These are phyloP conservation scores for Zaprionus bogoriensis DNA, from an alignment of 2,888 invertebrate genomes.

Conservation along the genomic window DNA sequence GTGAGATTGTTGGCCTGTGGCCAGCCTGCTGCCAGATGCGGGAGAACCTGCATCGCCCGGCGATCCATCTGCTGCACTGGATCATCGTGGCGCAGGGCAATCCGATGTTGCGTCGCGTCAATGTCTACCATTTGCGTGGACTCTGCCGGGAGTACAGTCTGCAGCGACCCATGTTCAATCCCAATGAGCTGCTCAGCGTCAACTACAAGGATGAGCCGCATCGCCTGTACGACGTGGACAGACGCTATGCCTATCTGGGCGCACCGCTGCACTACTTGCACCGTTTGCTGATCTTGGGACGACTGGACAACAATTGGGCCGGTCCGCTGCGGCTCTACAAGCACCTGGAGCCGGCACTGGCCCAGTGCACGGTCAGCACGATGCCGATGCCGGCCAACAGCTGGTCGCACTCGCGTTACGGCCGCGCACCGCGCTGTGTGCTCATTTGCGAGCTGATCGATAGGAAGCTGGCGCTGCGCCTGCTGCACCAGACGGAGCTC, in stretches of 20 bases:
- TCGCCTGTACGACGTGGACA: no score
- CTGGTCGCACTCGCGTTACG: constrained; percentile 24
- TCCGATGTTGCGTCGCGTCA: constrained; percentile 22
- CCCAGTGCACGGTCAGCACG: constrained; percentile 1
- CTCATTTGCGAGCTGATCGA: constrained; percentile 23
- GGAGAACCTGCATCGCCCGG: neutral
- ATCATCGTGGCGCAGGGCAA: constrained; percentile 25
- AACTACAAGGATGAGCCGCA: constrained; percentile 2
- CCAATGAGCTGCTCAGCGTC: constrained; percentile 24
- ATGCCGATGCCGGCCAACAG: neutral
- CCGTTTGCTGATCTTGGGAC: constrained; percentile 29
- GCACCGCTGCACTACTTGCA: constrained; percentile 23
- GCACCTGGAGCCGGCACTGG: constrained; percentile 10
- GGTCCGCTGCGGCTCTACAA: constrained; percentile 15
- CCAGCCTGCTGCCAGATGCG: constrained; percentile 27
- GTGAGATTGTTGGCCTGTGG: constrained; percentile 21
- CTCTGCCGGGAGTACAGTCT: constrained; percentile 21
- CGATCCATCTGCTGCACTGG: constrained; percentile 36
- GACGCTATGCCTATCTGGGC: constrained; percentile 26
- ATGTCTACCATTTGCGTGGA: neutral
- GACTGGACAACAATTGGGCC: constrained; percentile 12
- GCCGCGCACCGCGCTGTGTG: constrained; percentile 14
- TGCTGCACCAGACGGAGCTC: neutral
- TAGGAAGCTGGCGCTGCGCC: neutral
- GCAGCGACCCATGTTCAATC: neutral